Conservation (phyloP, 1,140 invertebrate species). For the Scaptomyza graminum region DNA sequence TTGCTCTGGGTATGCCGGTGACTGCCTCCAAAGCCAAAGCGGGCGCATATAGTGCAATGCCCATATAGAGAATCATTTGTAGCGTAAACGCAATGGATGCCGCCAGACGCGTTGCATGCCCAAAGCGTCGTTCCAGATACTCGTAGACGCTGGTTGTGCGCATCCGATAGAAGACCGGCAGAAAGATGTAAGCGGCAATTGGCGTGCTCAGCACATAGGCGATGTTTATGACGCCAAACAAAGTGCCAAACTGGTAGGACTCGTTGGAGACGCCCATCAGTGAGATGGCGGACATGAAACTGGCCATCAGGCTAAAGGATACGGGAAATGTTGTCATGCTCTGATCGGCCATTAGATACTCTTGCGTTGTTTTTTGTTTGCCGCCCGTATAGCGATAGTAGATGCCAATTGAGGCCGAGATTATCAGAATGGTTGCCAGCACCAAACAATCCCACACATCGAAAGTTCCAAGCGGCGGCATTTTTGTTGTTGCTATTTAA, state of each 20-base stretch:
- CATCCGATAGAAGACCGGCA: slow-evolving; percentile 95
- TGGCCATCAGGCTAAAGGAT: slow-evolving; percentile 94
- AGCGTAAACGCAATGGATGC: slow-evolving; percentile 91
- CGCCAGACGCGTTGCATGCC: slow-evolving; percentile 87
- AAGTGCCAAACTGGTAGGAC: slow-evolving; percentile 88
- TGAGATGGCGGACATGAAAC: slow-evolving; percentile 98
- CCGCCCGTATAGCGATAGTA: slow-evolving; percentile 95
- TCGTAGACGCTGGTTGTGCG: slow-evolving; percentile 95
- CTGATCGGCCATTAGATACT: slow-evolving; percentile 79
- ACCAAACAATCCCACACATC: slow-evolving; percentile 87
- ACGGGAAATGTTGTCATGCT: slow-evolving; percentile 88
- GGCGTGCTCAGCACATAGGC: slow-evolving; percentile 93
- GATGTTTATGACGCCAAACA: slow-evolving; percentile 93
- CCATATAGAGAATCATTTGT: slow-evolving; percentile 95
- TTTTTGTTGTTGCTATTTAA: slow-evolving; percentile 38
- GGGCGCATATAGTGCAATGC: slow-evolving; percentile 96
- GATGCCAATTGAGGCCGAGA: slow-evolving; percentile 90
- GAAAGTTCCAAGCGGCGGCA: slow-evolving; percentile 62
- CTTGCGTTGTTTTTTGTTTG: slow-evolving; percentile 91
- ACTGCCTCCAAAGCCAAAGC: slow-evolving; percentile 95
- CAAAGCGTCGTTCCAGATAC: slow-evolving; percentile 94
- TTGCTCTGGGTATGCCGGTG: slow-evolving; percentile 88
- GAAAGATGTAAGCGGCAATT: slow-evolving; percentile 91
- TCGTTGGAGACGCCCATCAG: slow-evolving; percentile 94
- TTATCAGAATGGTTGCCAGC: slow-evolving; percentile 86